These are phyloP conservation scores for Danio jaintianensis DNA, from an alignment of 2,797 vertebrate species.

Conservation along the genomic window DNA sequence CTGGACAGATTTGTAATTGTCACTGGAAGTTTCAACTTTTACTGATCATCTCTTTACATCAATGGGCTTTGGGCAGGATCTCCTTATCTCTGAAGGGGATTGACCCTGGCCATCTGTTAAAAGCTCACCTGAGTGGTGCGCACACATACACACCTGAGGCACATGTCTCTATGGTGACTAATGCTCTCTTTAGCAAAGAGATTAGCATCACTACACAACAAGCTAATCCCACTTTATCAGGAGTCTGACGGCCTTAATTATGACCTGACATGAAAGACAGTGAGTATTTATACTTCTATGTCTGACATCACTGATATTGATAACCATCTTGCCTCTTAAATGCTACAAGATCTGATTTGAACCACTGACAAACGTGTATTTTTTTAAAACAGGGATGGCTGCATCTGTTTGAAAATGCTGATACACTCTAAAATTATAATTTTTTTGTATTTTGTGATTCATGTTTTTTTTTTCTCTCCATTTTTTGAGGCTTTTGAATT, in stretches of 20 bases:
- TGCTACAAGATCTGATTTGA: slow-evolving; percentile 4
- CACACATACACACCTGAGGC: slow-evolving; percentile 54
- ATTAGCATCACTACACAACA: slow-evolving; percentile 60
- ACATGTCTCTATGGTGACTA: slow-evolving; percentile 58
- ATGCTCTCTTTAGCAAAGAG: slow-evolving; percentile 53
- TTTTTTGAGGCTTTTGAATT: no score
- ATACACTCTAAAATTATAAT: not conserved
- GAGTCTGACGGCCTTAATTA: slow-evolving; percentile 51
- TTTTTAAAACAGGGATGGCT: not conserved
- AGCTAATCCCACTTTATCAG: slow-evolving; percentile 59
- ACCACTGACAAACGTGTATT: slow-evolving; percentile 14
- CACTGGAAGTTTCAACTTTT: slow-evolving; percentile 44
- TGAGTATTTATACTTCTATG: not conserved
- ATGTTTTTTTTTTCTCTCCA: no score
- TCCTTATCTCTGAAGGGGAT: slow-evolving; percentile 37
- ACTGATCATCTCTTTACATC: slow-evolving; percentile 31
- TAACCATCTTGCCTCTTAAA: not conserved
- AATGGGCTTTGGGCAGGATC: slow-evolving; percentile 20
- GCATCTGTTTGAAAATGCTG: not conserved
- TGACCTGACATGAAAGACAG: slow-evolving; percentile 38
- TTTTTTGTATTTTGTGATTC: no score
- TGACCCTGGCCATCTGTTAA: slow-evolving; percentile 47
- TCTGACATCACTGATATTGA: slow-evolving; percentile 20
- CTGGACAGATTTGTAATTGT: slow-evolving; percentile 36
- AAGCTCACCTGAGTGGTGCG: slow-evolving; percentile 33